Evolutionary conservation across 2,797 vertebrate genomes (phyloP).

Genomic region (Poeciliopsis infans): DNA sequence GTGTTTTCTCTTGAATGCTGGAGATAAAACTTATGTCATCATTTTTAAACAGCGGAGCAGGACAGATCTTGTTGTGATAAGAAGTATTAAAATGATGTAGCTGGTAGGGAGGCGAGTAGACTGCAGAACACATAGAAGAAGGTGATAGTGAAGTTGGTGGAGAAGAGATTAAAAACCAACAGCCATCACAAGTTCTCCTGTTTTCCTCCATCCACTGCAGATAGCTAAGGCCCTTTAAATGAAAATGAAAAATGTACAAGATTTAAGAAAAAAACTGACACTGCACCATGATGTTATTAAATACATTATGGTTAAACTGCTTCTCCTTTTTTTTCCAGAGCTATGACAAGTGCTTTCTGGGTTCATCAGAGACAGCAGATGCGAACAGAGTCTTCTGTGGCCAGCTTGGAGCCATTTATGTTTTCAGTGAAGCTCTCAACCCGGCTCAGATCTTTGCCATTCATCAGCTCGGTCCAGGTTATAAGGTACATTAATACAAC

Average conservation of each 20-base stretch:
- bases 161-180: constrained; percentile 23
- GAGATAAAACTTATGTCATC: constrained; percentile 41
- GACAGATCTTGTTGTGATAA: constrained; percentile 47
- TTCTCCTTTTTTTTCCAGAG: constrained; percentile 80
- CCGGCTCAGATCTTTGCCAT: constrained; percentile 98
- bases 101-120: constrained; percentile 26
- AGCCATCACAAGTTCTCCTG: background rate
- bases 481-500: constrained; percentile 86
- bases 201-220: constrained; percentile 8
- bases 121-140: constrained; percentile 21
- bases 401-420: constrained; percentile 96
- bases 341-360: constrained; percentile 99
- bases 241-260: constrained; percentile 6
- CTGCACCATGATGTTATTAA: background rate
- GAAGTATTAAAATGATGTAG: constrained; percentile 30
- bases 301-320: background rate
- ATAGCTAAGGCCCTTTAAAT: background rate
- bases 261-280: background rate
- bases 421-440: constrained; percentile 98
- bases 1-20: constrained; percentile 44
- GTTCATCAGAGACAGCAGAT: constrained; percentile 97
- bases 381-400: constrained; percentile 98
- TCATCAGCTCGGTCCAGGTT: constrained; percentile 97
- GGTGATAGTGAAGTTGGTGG: constrained; percentile 17
- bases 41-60: constrained; percentile 39